Conservation (phyloP, 2,113 vertebrate genomes). For the Gila orcuttii region DNA sequence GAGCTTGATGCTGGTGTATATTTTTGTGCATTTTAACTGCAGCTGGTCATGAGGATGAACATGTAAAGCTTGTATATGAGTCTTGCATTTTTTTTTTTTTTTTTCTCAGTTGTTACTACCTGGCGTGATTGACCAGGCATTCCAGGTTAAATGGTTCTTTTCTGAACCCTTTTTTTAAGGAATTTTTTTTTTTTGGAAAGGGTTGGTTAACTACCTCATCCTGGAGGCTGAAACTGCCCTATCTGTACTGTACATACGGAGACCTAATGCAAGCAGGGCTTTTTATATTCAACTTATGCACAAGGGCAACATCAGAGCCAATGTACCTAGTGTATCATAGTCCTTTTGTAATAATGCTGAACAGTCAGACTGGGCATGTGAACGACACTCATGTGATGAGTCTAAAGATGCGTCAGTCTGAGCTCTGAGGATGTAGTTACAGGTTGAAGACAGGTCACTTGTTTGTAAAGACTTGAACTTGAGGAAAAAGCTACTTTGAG, state of each 20-base stretch:
- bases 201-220: conserved; percentile 96
- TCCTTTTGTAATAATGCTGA: conserved; percentile 77
- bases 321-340: conserved; percentile 82
- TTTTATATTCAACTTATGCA: conserved; percentile 81
- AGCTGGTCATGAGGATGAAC: conserved; percentile 58
- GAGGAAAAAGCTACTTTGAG: conserved; percentile 72
- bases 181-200: conserved; percentile 67
- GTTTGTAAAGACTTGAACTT: conserved; percentile 88
- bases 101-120: conserved; percentile 83
- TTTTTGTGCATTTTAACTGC: conserved; percentile 57
- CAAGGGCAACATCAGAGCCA: conserved; percentile 84
- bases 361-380: conserved; percentile 72
- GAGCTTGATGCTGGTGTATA: conserved; percentile 60
- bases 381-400: conserved; percentile 81
- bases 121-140: conserved; percentile 87
- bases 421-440: conserved; percentile 91
- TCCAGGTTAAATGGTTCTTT: conserved; percentile 89
- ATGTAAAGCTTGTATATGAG: conserved; percentile 80
- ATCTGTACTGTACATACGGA: conserved; percentile 90
- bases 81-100: conserved; percentile 77
- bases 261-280: conserved; percentile 89
- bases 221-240: conserved; percentile 91
- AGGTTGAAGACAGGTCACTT: conserved; percentile 85
- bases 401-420: conserved; percentile 78
- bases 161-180: conserved; percentile 74